Base-by-base conservation (phyloP, 2,888 invertebrate genomes). In the Leptopterna dolabrata region DNA sequence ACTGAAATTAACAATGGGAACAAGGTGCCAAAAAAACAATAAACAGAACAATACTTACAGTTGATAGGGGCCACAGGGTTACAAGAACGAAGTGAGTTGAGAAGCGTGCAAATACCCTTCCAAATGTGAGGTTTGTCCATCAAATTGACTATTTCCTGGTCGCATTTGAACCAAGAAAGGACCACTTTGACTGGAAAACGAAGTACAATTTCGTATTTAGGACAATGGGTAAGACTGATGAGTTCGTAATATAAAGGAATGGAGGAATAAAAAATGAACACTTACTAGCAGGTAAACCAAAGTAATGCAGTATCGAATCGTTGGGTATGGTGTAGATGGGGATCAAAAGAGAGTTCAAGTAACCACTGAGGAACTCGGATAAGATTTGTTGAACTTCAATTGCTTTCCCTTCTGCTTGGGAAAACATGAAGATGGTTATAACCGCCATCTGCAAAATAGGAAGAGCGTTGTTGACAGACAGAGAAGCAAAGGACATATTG, bases 61-160 rank as follows among this genome's bases (percentile, higher is more conserved):
- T 93, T 92, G 84, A 92, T 91, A 89, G 93, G 92, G 90, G 94
- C 93, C 89, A 93, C 92, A 88, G 91, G 91, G 88, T 93, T 91
- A 84, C 91, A 92, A 88, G 91, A 91, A 90, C 94, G 94, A 78
- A 96, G 92, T 89, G 93, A 93, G 92, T 95, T 96, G 90, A 96
- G 92, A n/a, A 95, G 92, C 91, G 95, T 95, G 90, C 96, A 95
- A 82, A 96, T 92, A 91, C 96, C 95, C 11, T 95, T 95, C 96
- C 96, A 96, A 91, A 97, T 94, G 91, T 95, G 95, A 73, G 94
- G 93, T 81, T 94, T 92, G 88, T 93, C 93, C 41, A 89, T 89
- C 89, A 93, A 92, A 87, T 92, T 92, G 88, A 94, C 91, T 88
- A 93, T 92, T 70, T 92, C 91, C 16, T 94, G 93, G 89, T 94